Percentiles rank a stretch among this genome's conserved stretches.
These are phyloP conservation scores for Gallinago undulata DNA, from an alignment of 2,113 vertebrate genomes.

Conservation along the genomic window DNA sequence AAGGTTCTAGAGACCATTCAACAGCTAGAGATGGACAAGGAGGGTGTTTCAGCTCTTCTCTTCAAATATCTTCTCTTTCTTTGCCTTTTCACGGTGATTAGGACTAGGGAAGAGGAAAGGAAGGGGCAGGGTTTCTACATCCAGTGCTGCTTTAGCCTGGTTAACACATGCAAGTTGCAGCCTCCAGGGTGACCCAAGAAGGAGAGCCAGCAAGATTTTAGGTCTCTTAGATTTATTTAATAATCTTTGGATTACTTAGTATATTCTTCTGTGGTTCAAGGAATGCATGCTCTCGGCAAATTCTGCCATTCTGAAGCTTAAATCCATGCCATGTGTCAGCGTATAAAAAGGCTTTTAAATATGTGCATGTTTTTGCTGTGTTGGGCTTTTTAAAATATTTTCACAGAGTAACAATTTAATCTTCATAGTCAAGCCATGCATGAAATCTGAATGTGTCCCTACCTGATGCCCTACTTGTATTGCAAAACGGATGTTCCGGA, in stretches of 20 bases:
- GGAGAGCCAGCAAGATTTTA: neutral
- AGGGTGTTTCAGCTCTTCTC: neutral
- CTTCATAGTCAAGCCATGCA: neutral
- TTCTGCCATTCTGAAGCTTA: neutral
- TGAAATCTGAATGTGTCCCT: neutral
- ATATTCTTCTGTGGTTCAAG: neutral
- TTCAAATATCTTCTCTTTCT: neutral
- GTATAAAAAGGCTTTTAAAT: neutral
- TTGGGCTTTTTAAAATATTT: neutral
- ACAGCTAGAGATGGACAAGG: neutral
- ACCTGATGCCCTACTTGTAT: neutral
- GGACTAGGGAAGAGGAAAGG: neutral
- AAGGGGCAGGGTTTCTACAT: neutral
- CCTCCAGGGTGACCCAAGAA: neutral
- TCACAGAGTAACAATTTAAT: neutral
- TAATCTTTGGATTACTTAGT: neutral
- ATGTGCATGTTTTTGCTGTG: neutral
- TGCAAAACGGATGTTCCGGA: neutral
- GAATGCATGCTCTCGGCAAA: fast-evolving
- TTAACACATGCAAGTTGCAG: neutral
- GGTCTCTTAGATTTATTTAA: neutral
- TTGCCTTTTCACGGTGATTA: neutral
- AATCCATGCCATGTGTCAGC: neutral
- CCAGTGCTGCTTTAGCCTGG: neutral
- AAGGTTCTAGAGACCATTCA: neutral